A percentile compares a stretch with the other conserved stretches of the same genome.
Conservation (phyloP, 2,888 invertebrate genomes). For the Parthenolecanium corni region DNA sequence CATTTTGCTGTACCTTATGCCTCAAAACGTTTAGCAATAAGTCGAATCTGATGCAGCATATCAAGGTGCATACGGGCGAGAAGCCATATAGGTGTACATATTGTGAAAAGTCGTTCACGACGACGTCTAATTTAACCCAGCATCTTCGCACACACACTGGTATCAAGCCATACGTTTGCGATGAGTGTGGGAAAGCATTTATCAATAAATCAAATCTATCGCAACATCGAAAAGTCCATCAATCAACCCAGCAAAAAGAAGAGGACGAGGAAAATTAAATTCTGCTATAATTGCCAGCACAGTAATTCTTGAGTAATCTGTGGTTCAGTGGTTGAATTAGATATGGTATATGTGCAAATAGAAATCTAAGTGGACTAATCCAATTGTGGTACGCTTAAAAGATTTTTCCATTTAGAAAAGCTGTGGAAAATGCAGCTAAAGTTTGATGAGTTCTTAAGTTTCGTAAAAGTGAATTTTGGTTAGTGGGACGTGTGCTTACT, state of each 20-base stretch:
- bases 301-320: too few species aligned
- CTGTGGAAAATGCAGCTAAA: too few species aligned
- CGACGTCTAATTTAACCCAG: conserved; percentile 33
- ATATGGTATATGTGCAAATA: too few species aligned
- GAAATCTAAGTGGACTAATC: too few species aligned
- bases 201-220: conserved; percentile 16
- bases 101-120: conserved; percentile 32
- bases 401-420: too few species aligned
- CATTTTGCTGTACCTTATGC: conserved; percentile 5
- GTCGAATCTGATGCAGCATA: conserved; percentile 19
- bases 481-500: too few species aligned
- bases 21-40: conserved; percentile 3
- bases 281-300: too few species aligned
- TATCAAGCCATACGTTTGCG: conserved; percentile 1
- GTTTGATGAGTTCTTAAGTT: too few species aligned
- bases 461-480: too few species aligned
- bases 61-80: conserved; percentile 11
- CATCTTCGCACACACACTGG: conserved; percentile 33
- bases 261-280: neutral
- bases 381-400: too few species aligned
- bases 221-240: conserved; percentile 19
- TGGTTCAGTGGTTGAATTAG: too few species aligned
- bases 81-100: conserved; percentile 11
- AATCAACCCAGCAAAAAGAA: neutral
- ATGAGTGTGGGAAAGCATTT: conserved; percentile 6